Percentiles rank a stretch among this genome's conserved stretches.
These are phyloP conservation scores for Cremastobaeus sp. DNA, from an alignment of 2,888 invertebrate species.

Conservation along the genomic window DNA sequence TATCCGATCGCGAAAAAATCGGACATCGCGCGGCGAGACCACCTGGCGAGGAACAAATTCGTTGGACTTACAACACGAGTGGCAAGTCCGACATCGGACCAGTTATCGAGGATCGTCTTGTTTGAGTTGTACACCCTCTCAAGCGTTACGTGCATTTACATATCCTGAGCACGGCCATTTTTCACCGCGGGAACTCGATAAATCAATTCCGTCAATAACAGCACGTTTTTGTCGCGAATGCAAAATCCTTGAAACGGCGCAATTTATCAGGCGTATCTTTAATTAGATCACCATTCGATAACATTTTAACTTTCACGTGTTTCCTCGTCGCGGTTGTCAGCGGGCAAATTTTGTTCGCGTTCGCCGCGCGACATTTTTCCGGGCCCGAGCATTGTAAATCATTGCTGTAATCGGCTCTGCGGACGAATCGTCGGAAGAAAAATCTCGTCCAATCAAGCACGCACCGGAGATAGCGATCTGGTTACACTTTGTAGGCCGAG, in stretches of 20 bases:
- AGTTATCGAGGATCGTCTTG: slow-evolving; percentile 27
- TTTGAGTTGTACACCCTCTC: slow-evolving; percentile 32
- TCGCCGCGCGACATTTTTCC: not conserved
- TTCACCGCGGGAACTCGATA: slow-evolving; percentile 20
- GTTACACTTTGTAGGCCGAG: slow-evolving; percentile 41
- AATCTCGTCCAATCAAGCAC: slow-evolving; percentile 35
- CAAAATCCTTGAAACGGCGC: slow-evolving; percentile 19
- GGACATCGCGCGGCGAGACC: no score
- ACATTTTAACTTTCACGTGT: slow-evolving; percentile 33
- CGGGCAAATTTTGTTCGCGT: no score
- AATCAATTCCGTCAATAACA: slow-evolving; percentile 34
- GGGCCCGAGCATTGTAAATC: slow-evolving; percentile 3
- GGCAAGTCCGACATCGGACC: slow-evolving; percentile 20
- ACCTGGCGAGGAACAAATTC: slow-evolving; percentile 5
- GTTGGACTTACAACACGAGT: not conserved
- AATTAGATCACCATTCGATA: slow-evolving; percentile 37
- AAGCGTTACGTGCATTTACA: slow-evolving; percentile 41
- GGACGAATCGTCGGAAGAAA: slow-evolving; percentile 17
- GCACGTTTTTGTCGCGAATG: slow-evolving; percentile 30
- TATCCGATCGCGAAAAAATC: no score
- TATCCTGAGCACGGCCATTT: slow-evolving; percentile 18
- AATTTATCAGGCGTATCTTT: slow-evolving; percentile 18
- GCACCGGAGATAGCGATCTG: slow-evolving; percentile 35
- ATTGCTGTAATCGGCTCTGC: slow-evolving; percentile 10
- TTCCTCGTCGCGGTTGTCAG: not conserved